A percentile compares a stretch with the other conserved stretches of the same genome.
These are phyloP conservation scores for Corythoichthys haematopterus DNA, from an alignment of 2,113 vertebrate genomes.

Conservation along the genomic window DNA sequence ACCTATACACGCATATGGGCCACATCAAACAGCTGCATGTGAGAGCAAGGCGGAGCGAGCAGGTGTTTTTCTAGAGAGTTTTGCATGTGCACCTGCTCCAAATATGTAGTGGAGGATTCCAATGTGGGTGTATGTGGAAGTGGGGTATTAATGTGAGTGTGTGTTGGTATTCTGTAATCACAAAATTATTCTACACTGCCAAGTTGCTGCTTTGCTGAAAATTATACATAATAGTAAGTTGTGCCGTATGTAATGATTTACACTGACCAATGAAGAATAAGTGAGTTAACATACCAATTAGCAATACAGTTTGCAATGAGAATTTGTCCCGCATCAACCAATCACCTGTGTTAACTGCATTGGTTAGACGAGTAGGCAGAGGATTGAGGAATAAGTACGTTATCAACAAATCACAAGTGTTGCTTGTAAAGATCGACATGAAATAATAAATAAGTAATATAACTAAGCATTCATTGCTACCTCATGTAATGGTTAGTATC, in stretches of 20 bases:
- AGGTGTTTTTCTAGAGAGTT: slow-evolving; percentile 49
- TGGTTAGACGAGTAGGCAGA: too few relatives aligned
- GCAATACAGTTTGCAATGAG: too few relatives aligned
- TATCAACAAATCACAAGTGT: background rate
- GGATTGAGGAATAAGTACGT: too few relatives aligned
- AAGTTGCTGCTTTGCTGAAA: slow-evolving; percentile 23
- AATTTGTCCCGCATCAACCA: too few relatives aligned
- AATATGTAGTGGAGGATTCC: background rate
- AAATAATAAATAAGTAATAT: too few relatives aligned
- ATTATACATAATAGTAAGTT: background rate
- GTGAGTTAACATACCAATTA: background rate
- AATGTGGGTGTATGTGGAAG: background rate
- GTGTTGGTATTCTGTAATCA: slow-evolving; percentile 4
- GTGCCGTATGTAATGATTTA: background rate
- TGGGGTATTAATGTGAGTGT: too few relatives aligned
- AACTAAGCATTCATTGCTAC: too few relatives aligned
- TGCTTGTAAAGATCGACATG: background rate
- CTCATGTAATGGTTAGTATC: too few relatives aligned
- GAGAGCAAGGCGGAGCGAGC: slow-evolving; percentile 34
- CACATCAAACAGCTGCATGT: slow-evolving; percentile 42
- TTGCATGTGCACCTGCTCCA: slow-evolving; percentile 2
- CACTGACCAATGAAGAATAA: background rate
- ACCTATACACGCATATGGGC: background rate
- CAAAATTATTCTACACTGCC: slow-evolving; percentile 4
- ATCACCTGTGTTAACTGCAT: too few relatives aligned